Evolutionary conservation across 2,797 vertebrate genomes (phyloP).

Genomic region (Scyliorhinus canicula): DNA sequence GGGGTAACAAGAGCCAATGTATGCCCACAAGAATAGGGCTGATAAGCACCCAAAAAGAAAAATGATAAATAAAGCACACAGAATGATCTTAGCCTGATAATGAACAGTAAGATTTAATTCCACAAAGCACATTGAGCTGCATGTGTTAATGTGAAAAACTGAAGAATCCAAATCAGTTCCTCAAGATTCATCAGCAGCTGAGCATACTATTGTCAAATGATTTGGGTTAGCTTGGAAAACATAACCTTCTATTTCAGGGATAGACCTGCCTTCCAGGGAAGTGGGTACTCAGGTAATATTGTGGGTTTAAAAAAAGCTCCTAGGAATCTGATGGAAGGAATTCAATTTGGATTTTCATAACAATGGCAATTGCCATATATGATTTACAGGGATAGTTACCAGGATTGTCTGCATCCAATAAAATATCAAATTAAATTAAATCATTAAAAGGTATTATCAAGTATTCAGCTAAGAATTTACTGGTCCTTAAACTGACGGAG

Average conservation of each 20-base stretch:
- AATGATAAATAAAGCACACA: neutral
- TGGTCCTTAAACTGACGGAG: neutral
- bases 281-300: neutral
- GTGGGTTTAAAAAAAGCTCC: neutral
- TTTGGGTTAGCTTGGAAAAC: neutral
- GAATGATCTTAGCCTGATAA: neutral
- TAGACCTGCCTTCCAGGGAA: neutral
- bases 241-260: neutral
- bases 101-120: neutral
- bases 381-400: neutral
- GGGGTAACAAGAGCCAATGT: neutral
- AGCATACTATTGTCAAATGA: neutral
- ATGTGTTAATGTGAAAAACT: neutral
- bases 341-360: neutral
- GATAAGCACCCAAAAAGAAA: neutral
- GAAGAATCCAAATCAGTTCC: neutral
- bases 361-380: neutral
- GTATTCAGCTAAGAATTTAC: slow-evolving; percentile 16
- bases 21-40: neutral
- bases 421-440: neutral
- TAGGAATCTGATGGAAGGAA: neutral
- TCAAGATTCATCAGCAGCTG: neutral
- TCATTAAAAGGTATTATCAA: neutral
- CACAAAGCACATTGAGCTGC: neutral
- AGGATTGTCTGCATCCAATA: neutral